A percentile compares a stretch with the other conserved stretches of the same genome.
phyloP scores from a whole-genome alignment of 2,113 vertebrate genomes.

The Proteles cristata region DNA sequence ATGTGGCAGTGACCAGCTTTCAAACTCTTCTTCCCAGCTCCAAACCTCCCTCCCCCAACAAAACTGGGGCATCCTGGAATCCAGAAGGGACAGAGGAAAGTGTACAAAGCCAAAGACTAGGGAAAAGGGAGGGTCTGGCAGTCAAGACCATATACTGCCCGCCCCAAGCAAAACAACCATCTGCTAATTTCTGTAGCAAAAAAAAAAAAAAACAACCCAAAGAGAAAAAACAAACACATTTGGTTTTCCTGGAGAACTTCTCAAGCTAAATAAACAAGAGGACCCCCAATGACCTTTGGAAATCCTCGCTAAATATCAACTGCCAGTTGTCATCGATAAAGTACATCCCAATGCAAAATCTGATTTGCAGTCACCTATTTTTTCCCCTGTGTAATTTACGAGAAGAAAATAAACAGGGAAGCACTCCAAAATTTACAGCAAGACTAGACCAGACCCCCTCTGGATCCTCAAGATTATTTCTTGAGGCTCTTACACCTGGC shows the following conservation, averaged over 20 bases:
- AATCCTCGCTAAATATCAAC: background rate
- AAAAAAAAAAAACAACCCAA: background rate
- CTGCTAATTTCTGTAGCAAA: background rate
- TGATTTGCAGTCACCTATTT: background rate
- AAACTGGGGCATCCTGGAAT: background rate
- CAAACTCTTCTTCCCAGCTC: background rate
- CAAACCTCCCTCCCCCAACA: background rate
- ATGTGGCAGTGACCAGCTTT: background rate
- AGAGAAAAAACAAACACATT: background rate
- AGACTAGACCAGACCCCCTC: background rate
- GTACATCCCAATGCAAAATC: background rate
- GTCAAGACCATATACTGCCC: background rate
- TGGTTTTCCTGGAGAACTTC: background rate
- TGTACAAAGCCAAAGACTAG: background rate
- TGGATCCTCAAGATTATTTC: background rate
- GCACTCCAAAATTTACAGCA: background rate
- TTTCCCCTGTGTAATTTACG: background rate
- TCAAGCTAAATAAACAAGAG: background rate
- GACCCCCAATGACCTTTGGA: background rate
- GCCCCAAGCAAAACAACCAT: background rate
- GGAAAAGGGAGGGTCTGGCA: background rate
- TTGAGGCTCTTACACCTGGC: background rate
- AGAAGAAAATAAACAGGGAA: conserved; percentile 40
- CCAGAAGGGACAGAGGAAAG: background rate
- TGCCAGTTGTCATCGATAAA: background rate